Conservation (phyloP, 1,140 invertebrate species). For the Apocrypta bakeri region DNA sequence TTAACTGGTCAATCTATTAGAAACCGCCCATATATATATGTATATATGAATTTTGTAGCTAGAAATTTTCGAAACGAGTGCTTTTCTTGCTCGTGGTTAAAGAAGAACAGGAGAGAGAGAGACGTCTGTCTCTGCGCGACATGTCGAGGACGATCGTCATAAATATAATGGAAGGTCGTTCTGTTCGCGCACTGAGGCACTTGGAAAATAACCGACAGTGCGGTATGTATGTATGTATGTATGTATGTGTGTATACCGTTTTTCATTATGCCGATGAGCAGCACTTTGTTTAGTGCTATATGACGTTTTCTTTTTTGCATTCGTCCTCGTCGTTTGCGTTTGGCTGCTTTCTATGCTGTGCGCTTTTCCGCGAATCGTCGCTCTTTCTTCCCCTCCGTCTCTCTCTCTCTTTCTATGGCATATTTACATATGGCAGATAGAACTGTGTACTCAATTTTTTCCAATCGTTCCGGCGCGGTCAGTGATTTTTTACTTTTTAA, state of each 20-base stretch:
- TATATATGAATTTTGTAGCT: background rate
- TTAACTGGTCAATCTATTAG: no score
- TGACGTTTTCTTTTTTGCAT: no score
- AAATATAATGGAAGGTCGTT: constrained; percentile 2
- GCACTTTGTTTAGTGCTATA: background rate
- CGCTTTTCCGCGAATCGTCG: background rate
- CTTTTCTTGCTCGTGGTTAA: background rate
- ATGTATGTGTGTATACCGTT: background rate
- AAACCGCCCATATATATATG: no score
- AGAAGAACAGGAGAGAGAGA: background rate
- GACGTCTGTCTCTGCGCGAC: background rate
- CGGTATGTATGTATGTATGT: no score
- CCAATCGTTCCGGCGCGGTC: background rate
- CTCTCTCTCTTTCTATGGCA: no score
- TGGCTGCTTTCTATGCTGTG: no score
- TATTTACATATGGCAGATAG: background rate
- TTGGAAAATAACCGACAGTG: background rate
- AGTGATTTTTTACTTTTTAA: background rate
- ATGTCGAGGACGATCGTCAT: constrained; percentile 15
- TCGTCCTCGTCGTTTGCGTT: no score
- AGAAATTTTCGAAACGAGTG: background rate
- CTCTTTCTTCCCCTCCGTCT: no score
- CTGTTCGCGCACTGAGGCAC: background rate
- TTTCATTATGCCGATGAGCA: background rate
- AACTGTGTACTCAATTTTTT: background rate